Evolutionary conservation across 2,888 invertebrate genomes (phyloP).

Genomic region (Macroteleia sp.): DNA sequence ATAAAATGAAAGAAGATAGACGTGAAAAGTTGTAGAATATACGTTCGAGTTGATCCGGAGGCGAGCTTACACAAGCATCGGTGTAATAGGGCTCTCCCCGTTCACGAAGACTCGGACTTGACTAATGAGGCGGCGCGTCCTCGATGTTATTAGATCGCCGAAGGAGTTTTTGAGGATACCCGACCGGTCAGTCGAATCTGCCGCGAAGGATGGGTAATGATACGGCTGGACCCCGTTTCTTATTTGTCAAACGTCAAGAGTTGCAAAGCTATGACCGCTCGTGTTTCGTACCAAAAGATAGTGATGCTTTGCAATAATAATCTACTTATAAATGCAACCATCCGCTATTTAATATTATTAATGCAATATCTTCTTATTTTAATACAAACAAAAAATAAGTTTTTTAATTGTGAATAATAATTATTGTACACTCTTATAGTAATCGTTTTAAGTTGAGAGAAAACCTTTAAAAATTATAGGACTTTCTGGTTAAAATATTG

Average conservation of each 20-base stretch:
- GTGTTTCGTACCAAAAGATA: constrained; percentile 76
- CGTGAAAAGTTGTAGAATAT: constrained; percentile 55
- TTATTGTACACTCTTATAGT: no score
- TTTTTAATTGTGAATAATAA: no score
- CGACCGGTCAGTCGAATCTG: constrained; percentile 74
- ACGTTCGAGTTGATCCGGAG: constrained; percentile 61
- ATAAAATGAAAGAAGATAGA: constrained; percentile 55
- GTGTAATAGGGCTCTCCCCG: constrained; percentile 73
- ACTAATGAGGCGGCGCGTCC: constrained; percentile 84
- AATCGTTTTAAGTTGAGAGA: no score
- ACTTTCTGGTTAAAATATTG: no score
- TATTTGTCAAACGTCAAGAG: constrained; percentile 84
- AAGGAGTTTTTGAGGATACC: constrained; percentile 82
- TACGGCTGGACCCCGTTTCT: constrained; percentile 83
- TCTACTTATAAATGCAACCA: constrained; percentile 69
- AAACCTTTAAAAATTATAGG: no score
- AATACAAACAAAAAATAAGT: no score
- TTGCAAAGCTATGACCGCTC: constrained; percentile 75
- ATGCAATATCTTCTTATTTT: no score
- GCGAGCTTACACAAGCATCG: constrained; percentile 73
- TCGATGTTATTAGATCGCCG: constrained; percentile 84
- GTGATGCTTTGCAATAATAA: constrained; percentile 73
- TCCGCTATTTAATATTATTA: no score
- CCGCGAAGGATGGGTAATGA: constrained; percentile 83
- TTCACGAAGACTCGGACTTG: constrained; percentile 77